phyloP scores from a whole-genome alignment of 1,140 invertebrate genomes.

The Wasmannia auropunctata region DNA sequence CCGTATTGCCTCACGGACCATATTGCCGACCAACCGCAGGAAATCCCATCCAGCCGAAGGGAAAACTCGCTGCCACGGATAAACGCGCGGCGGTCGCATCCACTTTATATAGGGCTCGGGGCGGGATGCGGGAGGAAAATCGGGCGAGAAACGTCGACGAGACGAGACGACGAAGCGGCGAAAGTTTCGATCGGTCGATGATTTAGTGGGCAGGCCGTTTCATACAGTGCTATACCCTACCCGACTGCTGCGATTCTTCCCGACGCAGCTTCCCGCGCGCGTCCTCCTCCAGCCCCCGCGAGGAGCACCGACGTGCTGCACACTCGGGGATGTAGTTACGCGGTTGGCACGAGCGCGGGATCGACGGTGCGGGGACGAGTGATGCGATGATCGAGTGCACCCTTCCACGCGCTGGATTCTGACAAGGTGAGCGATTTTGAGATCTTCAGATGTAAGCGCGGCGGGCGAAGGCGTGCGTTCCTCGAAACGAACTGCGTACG shows the following conservation, averaged over 20 bases:
- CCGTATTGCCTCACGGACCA: not conserved
- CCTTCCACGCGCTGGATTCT: conserved; percentile 18
- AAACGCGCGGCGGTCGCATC: not conserved
- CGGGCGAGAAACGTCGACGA: not conserved
- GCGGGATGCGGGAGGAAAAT: not conserved
- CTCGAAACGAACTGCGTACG: not conserved
- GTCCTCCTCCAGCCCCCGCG: not conserved
- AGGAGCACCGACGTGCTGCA: not conserved
- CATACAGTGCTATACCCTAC: not conserved
- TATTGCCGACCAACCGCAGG: not conserved
- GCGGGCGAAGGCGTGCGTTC: not conserved
- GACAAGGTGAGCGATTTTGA: conserved; percentile 48
- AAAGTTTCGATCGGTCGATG: conserved; percentile 52
- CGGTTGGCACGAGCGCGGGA: conserved; percentile 23
- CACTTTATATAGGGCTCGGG: not conserved
- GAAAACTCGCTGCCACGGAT: not conserved
- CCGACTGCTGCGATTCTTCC: not conserved
- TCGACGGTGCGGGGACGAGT: conserved; percentile 6
- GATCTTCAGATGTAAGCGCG: not conserved
- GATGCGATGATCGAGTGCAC: conserved; percentile 42
- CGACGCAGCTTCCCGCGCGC: conserved; percentile 9
- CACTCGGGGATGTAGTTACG: not conserved
- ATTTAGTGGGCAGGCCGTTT: conserved; percentile 47
- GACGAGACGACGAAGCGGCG: conserved; percentile 33
- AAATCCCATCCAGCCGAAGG: not conserved